These are phyloP conservation scores for Phoxinus phoxinus DNA, from an alignment of 2,113 vertebrate genomes.

Conservation along the genomic window DNA sequence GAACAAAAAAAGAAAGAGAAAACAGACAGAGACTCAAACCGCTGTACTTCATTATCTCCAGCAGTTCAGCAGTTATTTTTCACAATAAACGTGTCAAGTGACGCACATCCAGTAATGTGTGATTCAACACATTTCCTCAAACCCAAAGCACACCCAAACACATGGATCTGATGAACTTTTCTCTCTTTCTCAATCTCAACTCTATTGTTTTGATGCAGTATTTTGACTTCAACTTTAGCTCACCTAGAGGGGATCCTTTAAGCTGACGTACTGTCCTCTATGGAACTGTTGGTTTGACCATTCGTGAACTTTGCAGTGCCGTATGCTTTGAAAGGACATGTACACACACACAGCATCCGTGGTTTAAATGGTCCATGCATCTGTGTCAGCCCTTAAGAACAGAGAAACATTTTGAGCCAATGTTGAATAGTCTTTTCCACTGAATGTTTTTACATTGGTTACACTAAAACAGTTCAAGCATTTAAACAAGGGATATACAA, in stretches of 20 bases:
- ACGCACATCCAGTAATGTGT: constrained; percentile 19
- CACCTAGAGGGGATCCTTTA: constrained; percentile 2
- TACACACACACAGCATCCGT: background rate
- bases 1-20: constrained; percentile 10
- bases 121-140: constrained; percentile 36
- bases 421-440: constrained; percentile 16
- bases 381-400: constrained; percentile 3
- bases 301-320: background rate
- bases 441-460: constrained; percentile 26
- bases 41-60: constrained; percentile 40
- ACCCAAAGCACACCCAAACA: constrained; percentile 30
- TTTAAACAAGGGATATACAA: constrained; percentile 16
- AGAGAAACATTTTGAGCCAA: constrained; percentile 5
- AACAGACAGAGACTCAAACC: constrained; percentile 18
- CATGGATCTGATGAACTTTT: background rate
- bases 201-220: constrained; percentile 4
- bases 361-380: constrained; percentile 13
- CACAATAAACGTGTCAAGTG: constrained; percentile 38
- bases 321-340: background rate
- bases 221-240: background rate
- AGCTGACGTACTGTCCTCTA: background rate
- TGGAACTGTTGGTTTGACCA: background rate
- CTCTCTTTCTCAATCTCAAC: background rate
- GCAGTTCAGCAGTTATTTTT: constrained; percentile 15
- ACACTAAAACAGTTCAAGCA: constrained; percentile 4